A percentile compares a stretch with the other conserved stretches of the same genome.
Conservation (phyloP, 1,140 invertebrate species). For the Hylyphantes graminicola region DNA sequence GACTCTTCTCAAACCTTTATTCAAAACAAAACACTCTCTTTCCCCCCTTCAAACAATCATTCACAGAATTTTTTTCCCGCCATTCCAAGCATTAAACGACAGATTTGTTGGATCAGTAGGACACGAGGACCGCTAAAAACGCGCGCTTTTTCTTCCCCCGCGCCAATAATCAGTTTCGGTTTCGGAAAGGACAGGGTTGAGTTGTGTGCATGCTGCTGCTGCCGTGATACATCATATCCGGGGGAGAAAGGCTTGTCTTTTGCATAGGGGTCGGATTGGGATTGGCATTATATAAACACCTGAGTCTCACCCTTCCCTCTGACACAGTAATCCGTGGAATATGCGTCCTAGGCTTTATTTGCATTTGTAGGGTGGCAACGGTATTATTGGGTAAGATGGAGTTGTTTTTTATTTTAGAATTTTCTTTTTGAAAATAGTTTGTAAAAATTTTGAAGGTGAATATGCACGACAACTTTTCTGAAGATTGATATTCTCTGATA, state of each 20-base stretch:
- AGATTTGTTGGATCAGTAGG: constrained; percentile 22
- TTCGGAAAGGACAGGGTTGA: not conserved
- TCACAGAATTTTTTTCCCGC: not conserved
- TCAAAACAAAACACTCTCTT: no score
- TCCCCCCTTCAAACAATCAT: constrained; percentile 16
- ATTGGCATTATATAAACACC: constrained; percentile 49
- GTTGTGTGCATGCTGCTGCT: not conserved
- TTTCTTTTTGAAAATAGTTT: no score
- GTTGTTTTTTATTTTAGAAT: no score
- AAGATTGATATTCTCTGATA: no score
- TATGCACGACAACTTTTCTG: no score
- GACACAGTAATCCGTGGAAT: constrained; percentile 41
- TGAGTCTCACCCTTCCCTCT: constrained; percentile 14
- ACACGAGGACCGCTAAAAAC: not conserved
- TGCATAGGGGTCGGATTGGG: constrained; percentile 43
- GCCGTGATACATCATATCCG: constrained; percentile 30
- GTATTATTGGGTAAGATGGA: no score
- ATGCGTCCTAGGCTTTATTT: constrained; percentile 7
- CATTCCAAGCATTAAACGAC: constrained; percentile 6
- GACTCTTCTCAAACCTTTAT: no score
- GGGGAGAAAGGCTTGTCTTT: constrained; percentile 15
- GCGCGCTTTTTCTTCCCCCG: no score
- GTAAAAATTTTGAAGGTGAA: no score
- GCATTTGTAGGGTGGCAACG: constrained; percentile 3
- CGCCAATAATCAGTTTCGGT: constrained; percentile 12